phyloP scores from a whole-genome alignment of 2,797 vertebrate species.

The Falco naumanni region DNA sequence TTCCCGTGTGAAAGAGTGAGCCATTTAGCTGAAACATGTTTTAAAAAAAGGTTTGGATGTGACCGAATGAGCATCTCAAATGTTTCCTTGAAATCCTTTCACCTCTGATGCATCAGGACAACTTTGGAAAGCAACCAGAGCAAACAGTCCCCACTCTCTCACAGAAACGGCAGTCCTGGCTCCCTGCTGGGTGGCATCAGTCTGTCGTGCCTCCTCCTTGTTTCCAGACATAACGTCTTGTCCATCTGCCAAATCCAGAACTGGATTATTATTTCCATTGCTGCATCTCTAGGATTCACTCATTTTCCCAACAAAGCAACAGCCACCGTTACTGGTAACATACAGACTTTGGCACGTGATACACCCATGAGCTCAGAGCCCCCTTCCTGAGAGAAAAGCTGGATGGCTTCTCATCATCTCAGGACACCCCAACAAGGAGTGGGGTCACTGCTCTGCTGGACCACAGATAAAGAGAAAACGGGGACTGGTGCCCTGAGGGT shows the following conservation, averaged over 20 bases:
- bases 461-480: neutral
- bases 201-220: neutral
- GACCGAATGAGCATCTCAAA: neutral
- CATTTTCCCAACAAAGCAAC: neutral
- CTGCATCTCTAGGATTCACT: neutral
- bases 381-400: neutral
- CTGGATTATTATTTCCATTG: neutral
- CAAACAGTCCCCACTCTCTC: neutral
- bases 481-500: neutral
- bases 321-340: too few relatives aligned
- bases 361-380: rapidly evolving
- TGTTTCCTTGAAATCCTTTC: neutral
- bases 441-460: neutral
- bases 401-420: neutral
- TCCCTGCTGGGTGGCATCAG: neutral
- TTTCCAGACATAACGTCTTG: neutral
- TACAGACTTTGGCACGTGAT: rapidly evolving
- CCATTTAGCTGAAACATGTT: neutral
- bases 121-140: constrained; percentile 8
- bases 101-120: neutral
- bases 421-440: rapidly evolving
- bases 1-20: neutral
- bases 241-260: neutral
- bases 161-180: neutral
- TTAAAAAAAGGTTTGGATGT: neutral